A percentile compares a stretch with the other conserved stretches of the same genome.
phyloP scores from a whole-genome alignment of 2,113 vertebrate species.

The Hippopotamus amphibius region DNA sequence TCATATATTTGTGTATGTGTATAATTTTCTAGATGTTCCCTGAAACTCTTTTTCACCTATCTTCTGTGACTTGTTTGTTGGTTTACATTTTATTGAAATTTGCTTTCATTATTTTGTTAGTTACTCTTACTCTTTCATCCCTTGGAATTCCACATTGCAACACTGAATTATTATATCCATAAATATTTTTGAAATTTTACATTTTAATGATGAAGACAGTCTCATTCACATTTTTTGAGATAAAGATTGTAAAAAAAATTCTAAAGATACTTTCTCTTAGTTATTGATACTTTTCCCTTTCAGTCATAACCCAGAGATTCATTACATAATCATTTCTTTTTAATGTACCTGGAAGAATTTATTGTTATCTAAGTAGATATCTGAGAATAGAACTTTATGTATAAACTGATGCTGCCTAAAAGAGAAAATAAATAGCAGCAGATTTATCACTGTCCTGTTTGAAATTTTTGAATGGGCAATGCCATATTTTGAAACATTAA shows the following conservation, averaged over 20 bases:
- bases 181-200: not conserved
- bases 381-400: conserved; percentile 14
- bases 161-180: not conserved
- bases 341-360: not conserved
- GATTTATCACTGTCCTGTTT: not conserved
- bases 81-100: not conserved
- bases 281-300: not conserved
- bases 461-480: not conserved
- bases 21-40: not conserved
- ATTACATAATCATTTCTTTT: not conserved
- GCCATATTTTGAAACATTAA: conserved; percentile 51
- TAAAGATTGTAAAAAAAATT: not conserved
- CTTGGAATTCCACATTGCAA: conserved; percentile 20
- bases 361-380: not conserved
- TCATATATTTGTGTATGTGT: not conserved
- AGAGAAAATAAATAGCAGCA: conserved; percentile 12
- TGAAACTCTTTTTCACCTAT: not conserved
- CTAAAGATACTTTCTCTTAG: not conserved
- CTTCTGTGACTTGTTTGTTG: not conserved
- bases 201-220: not conserved
- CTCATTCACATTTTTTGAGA: conserved; percentile 14
- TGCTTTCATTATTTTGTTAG: conserved; percentile 6
- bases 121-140: conserved; percentile 21
- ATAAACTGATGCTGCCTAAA: not conserved
- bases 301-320: not conserved